Percentiles rank a stretch among this genome's conserved stretches.
phyloP scores from a whole-genome alignment of 2,888 invertebrate genomes.

The Pristionchus entomophagus region DNA sequence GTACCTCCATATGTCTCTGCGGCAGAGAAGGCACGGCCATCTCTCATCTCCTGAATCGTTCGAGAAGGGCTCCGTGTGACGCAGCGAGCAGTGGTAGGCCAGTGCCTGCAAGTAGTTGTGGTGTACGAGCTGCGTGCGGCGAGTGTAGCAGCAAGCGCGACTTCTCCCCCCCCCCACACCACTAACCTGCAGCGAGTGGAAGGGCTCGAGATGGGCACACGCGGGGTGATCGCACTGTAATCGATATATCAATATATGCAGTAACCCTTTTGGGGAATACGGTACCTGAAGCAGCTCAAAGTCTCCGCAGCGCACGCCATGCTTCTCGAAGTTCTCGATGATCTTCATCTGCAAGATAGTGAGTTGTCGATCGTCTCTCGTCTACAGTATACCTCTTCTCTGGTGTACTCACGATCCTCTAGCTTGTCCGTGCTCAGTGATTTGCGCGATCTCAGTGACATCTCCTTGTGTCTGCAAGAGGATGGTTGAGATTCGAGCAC shows the following conservation, averaged over 20 bases:
- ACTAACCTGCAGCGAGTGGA: slow-evolving; percentile 32
- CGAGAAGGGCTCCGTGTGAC: background rate
- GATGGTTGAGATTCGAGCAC: too few species aligned
- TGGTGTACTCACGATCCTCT: background rate
- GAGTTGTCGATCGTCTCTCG: background rate
- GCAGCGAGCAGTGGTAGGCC: slow-evolving; percentile 40
- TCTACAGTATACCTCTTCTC: background rate
- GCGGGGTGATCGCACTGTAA: slow-evolving; percentile 40
- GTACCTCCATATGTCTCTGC: background rate
- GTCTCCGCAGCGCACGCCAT: slow-evolving; percentile 1
- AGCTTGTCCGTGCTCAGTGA: background rate
- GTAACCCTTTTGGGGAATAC: too few species aligned
- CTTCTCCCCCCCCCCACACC: background rate
- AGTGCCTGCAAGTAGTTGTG: slow-evolving; percentile 7
- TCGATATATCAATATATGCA: too few species aligned
- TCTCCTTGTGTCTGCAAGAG: too few species aligned
- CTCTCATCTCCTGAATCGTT: background rate
- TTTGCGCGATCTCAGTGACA: background rate
- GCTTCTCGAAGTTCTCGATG: slow-evolving; percentile 35
- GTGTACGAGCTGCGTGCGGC: background rate
- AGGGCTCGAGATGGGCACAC: slow-evolving; percentile 19
- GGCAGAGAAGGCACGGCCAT: slow-evolving; percentile 35
- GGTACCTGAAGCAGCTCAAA: slow-evolving; percentile 23
- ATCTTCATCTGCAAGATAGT: slow-evolving; percentile 4
- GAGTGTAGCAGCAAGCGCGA: background rate